These are phyloP conservation scores for Trogon surrucura DNA, from an alignment of 2,113 vertebrate genomes.

Conservation along the genomic window DNA sequence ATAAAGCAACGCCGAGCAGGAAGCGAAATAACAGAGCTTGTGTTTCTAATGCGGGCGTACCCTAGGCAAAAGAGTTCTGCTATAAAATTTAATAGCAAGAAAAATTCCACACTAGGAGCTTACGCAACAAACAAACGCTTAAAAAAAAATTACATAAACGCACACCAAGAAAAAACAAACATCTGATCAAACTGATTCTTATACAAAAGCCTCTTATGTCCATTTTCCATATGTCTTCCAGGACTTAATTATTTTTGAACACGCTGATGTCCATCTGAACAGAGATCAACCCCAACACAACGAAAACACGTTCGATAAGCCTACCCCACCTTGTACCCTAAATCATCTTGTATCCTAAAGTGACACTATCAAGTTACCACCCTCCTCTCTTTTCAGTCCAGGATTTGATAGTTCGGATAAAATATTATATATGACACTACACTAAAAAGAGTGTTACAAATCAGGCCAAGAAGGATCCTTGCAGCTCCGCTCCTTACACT, in stretches of 20 bases:
- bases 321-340: background rate
- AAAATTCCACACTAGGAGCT: background rate
- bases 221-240: background rate
- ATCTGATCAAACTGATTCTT: background rate
- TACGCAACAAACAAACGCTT: background rate
- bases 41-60: background rate
- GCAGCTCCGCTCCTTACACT: background rate
- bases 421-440: background rate
- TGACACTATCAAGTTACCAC: background rate
- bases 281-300: background rate
- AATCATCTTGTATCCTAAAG: background rate
- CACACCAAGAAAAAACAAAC: background rate
- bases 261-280: background rate
- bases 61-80: background rate
- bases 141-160: background rate
- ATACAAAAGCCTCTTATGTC: background rate
- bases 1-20: background rate
- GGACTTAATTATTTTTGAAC: background rate
- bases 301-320: background rate
- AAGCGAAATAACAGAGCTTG: background rate
- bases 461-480: background rate
- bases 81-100: background rate
- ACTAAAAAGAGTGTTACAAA: background rate
- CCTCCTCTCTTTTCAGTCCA: background rate
- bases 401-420: background rate